phyloP scores from a whole-genome alignment of 2,113 vertebrate genomes.

The Budorcas taxicolor region DNA sequence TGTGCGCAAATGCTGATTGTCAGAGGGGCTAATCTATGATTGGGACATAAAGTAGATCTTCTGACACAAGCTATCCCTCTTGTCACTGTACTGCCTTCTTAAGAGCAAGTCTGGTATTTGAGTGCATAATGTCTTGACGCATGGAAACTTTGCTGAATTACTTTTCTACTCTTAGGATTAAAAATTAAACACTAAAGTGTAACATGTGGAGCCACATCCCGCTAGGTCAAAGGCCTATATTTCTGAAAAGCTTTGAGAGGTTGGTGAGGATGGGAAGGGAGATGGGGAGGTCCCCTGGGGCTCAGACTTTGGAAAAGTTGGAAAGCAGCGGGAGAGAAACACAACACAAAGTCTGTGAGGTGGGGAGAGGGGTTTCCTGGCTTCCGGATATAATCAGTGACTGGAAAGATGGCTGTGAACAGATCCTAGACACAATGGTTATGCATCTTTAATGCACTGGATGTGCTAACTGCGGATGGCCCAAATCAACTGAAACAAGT shows the following conservation, averaged over 20 bases:
- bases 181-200: conserved; percentile 35
- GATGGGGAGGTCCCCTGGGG: neutral
- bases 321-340: neutral
- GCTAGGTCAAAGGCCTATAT: neutral
- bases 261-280: neutral
- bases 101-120: neutral
- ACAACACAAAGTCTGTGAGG: neutral
- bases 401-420: neutral
- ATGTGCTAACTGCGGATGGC: neutral
- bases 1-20: neutral
- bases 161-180: neutral
- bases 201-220: neutral
- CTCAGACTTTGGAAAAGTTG: neutral
- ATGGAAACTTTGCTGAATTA: conserved; percentile 2
- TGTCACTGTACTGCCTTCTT: neutral
- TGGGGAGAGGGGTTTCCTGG: neutral
- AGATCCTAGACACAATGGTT: neutral
- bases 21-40: neutral
- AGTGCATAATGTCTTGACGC: neutral
- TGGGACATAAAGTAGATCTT: neutral
- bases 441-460: neutral
- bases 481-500: neutral
- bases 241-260: conserved; percentile 39
- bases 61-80: neutral
- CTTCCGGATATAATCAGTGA: neutral